Evolutionary conservation across 2,888 invertebrate genomes (phyloP).

Genomic region (Synergus laeviventris): DNA sequence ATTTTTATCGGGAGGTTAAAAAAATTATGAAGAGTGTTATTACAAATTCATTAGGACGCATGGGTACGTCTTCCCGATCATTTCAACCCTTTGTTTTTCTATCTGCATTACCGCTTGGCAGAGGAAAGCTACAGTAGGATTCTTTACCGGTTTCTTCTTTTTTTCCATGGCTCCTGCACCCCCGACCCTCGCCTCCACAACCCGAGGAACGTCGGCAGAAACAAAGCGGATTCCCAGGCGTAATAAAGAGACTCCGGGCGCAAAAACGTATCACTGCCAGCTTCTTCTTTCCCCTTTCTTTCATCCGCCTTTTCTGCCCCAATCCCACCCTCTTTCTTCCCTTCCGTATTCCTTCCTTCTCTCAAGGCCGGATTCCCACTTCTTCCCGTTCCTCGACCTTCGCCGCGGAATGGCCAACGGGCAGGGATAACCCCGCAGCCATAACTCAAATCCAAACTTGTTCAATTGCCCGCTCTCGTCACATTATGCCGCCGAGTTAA

Average conservation of each 20-base stretch:
- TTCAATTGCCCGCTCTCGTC: conserved; percentile 66
- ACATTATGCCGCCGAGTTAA: conserved; percentile 69
- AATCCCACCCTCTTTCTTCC: conserved; percentile 42
- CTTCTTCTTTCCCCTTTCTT: conserved; percentile 50
- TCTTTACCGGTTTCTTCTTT: conserved; percentile 49
- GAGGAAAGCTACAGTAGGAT: conserved; percentile 48
- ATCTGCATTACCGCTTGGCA: not conserved
- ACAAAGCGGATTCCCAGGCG: conserved; percentile 72
- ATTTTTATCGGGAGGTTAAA: too few species aligned
- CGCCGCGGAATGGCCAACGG: conserved; percentile 49
- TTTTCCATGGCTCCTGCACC: conserved; percentile 44
- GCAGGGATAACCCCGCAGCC: conserved; percentile 52
- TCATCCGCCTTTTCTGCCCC: conserved; percentile 38
- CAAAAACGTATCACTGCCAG: conserved; percentile 64
- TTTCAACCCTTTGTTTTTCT: conserved; percentile 17
- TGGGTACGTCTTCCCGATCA: not conserved
- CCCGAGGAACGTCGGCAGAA: conserved; percentile 62
- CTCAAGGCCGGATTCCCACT: conserved; percentile 29
- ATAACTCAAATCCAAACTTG: conserved; percentile 70
- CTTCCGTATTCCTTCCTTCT: conserved; percentile 40
- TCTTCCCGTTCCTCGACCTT: conserved; percentile 33
- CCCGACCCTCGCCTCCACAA: conserved; percentile 42
- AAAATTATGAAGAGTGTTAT: too few species aligned
- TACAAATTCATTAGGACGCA: too few species aligned
- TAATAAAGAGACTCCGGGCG: conserved; percentile 68